A percentile compares a stretch with the other conserved stretches of the same genome.
Evolutionary conservation across 2,797 vertebrate genomes (phyloP).

Genomic region (Coccyzus lansbergi): DNA sequence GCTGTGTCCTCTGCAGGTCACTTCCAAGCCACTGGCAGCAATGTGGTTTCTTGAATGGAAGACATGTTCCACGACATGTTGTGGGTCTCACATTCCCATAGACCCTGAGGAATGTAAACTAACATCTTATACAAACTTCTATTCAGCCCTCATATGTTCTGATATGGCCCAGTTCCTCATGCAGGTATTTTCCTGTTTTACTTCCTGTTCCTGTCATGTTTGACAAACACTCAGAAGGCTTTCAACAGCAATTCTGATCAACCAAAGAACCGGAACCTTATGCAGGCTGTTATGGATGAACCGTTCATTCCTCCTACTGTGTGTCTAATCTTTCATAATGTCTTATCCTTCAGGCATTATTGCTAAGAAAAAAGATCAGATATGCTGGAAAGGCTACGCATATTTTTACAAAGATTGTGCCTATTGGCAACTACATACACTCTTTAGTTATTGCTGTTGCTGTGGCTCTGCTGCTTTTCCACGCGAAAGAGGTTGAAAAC

Average conservation of each 20-base stretch:
- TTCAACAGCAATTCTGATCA: background rate
- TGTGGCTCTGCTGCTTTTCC: constrained; percentile 1
- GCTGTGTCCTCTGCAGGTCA: background rate
- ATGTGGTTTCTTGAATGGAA: background rate
- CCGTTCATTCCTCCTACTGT: background rate
- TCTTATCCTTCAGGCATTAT: background rate
- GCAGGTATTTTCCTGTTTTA: background rate
- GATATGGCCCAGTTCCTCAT: background rate
- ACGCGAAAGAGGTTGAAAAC: background rate
- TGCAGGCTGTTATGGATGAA: rapidly evolving
- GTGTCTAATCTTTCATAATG: background rate
- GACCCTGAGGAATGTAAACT: background rate
- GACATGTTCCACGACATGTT: background rate
- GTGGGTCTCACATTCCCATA: background rate
- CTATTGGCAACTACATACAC: background rate
- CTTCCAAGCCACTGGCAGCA: background rate
- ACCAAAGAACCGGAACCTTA: background rate
- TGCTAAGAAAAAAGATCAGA: background rate
- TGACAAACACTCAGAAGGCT: background rate
- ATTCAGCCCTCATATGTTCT: background rate
- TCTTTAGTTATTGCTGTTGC: background rate
- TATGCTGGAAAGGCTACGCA: background rate
- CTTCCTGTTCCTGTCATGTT: background rate
- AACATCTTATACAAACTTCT: background rate
- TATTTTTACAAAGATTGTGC: background rate